phyloP scores from a whole-genome alignment of 35 echinoderm and acorn worm species.

The Ophiothrix spiculata region DNA sequence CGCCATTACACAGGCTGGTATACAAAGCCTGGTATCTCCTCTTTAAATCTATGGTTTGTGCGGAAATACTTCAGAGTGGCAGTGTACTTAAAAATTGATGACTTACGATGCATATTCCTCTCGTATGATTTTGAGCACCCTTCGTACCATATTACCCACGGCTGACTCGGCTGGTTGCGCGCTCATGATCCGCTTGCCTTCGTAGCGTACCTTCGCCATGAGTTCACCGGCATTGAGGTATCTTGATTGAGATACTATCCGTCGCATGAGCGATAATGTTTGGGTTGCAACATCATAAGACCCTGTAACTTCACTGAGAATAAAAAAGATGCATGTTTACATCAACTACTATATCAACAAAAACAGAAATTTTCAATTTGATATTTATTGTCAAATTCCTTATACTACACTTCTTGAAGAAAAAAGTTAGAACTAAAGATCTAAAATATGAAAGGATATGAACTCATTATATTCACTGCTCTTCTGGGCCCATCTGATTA shows the following conservation, averaged over 20 bases:
- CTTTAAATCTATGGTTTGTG: too few relatives aligned
- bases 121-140: slow-evolving; percentile 88
- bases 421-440: neutral
- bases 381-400: neutral
- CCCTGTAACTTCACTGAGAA: slow-evolving; percentile 68
- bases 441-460: slow-evolving; percentile 5
- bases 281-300: slow-evolving; percentile 91
- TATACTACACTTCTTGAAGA: neutral
- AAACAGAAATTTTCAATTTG: neutral
- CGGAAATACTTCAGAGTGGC: too few relatives aligned
- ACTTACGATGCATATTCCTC: slow-evolving; percentile 94
- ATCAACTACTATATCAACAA: neutral
- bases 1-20: too few relatives aligned
- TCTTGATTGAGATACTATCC: slow-evolving; percentile 72
- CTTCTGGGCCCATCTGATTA: neutral
- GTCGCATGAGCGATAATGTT: slow-evolving; percentile 69
- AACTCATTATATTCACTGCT: neutral
- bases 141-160: slow-evolving; percentile 90
- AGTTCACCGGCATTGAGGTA: slow-evolving; percentile 84
- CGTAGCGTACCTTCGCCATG: slow-evolving; percentile 59
- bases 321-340: neutral
- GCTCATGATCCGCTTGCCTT: slow-evolving; percentile 75
- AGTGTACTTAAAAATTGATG: too few relatives aligned
- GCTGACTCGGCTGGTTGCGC: slow-evolving; percentile 88
- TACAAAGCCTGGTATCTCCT: too few relatives aligned